These are phyloP conservation scores for Drosophila cognata DNA, from an alignment of 2,888 invertebrate species.

Conservation along the genomic window DNA sequence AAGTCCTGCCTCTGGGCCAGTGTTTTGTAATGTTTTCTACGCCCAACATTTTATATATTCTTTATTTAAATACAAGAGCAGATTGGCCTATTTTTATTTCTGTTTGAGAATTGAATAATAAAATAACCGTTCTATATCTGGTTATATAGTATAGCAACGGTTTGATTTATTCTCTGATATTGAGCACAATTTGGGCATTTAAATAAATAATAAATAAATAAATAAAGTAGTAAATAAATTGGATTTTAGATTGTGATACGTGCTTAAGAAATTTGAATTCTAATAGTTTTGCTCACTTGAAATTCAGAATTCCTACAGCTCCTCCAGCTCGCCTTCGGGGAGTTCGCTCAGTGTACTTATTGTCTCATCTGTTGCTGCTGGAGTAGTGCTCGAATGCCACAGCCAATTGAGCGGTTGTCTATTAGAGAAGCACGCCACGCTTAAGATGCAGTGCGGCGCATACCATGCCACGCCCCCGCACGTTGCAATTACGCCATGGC, in stretches of 20 bases:
- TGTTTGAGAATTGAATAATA: too few relatives aligned
- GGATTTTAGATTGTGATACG: neutral
- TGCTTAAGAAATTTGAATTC: neutral
- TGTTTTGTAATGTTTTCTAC: neutral
- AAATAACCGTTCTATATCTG: neutral
- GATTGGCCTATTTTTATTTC: too few relatives aligned
- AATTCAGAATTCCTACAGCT: neutral
- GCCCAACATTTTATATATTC: neutral
- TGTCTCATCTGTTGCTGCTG: conserved; percentile 10
- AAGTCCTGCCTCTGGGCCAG: neutral
- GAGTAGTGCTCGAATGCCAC: conserved; percentile 6
- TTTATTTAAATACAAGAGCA: neutral
- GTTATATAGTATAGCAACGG: too few relatives aligned
- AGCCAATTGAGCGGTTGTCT: conserved; percentile 65
- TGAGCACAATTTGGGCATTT: neutral
- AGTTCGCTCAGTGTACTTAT: conserved; percentile 4
- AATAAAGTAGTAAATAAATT: neutral
- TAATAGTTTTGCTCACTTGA: neutral
- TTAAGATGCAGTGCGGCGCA: conserved; percentile 9
- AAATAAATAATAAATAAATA: neutral
- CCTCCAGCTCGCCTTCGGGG: neutral
- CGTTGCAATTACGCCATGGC: conserved; percentile 49
- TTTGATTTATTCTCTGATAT: neutral
- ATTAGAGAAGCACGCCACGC: conserved; percentile 13
- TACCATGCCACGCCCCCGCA: conserved; percentile 44